Conservation (phyloP, 2,113 vertebrate species). For the Prochilodus magdalenae region DNA sequence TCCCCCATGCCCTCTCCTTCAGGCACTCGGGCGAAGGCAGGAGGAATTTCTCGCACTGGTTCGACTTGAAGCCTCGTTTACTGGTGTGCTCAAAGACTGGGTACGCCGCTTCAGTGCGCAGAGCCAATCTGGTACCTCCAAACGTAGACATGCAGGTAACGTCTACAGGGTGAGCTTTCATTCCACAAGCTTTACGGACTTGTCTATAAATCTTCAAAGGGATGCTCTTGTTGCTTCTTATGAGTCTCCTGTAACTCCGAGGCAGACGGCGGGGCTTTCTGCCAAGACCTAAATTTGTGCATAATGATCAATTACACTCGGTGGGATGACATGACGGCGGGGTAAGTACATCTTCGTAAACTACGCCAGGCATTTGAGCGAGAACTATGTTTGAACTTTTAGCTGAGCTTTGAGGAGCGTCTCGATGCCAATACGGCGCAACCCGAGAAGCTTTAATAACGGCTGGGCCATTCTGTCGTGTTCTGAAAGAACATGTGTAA, state of each 20-base stretch:
- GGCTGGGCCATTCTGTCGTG: constrained; percentile 21
- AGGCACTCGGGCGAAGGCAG: not conserved
- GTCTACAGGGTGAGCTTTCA: constrained; percentile 9
- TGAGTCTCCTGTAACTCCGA: constrained; percentile 8
- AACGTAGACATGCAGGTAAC: not conserved
- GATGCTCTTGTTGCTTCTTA: constrained; percentile 23
- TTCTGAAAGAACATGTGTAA: constrained; percentile 5
- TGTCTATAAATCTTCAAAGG: constrained; percentile 35
- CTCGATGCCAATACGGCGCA: constrained; percentile 27
- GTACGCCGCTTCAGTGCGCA: not conserved
- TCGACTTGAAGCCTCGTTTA: too few relatives aligned
- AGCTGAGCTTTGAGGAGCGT: constrained; percentile 27
- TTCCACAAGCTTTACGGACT: constrained; percentile 6
- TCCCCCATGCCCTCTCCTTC: not conserved
- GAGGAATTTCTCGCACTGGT: not conserved
- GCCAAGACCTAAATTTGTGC: constrained; percentile 37
- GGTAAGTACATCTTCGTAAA: constrained; percentile 8
- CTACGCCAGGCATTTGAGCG: constrained; percentile 32
- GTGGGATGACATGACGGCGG: constrained; percentile 2
- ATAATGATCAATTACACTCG: constrained; percentile 26
- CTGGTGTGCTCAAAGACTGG: not conserved
- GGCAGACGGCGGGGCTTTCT: constrained; percentile 21
- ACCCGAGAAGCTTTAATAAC: constrained; percentile 46
- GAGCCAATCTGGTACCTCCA: not conserved
- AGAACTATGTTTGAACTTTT: constrained; percentile 47